Conservation (phyloP, 2,113 vertebrate species). For the Agelaius tricolor region DNA sequence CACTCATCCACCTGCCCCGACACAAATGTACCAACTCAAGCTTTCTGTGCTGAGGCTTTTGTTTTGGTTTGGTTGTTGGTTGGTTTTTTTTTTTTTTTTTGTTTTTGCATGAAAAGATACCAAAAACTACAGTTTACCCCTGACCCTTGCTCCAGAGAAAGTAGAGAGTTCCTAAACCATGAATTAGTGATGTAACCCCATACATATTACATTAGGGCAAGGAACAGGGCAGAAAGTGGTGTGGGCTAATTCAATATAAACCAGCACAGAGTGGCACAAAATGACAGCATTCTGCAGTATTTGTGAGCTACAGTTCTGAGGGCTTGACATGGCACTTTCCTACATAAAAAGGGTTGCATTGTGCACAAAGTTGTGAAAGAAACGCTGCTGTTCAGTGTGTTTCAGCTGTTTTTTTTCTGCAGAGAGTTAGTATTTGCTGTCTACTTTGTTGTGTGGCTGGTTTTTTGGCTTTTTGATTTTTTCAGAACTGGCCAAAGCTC, state of each 20-base stretch:
- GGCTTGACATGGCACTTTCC: constrained; percentile 25
- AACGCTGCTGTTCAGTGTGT: background rate
- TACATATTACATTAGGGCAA: constrained; percentile 14
- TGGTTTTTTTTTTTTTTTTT: background rate
- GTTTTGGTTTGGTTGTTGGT: background rate
- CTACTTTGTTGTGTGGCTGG: background rate
- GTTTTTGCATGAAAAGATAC: background rate
- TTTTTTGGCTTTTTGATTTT: background rate
- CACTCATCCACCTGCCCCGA: background rate
- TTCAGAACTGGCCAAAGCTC: background rate
- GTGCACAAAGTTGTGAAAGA: constrained; percentile 37
- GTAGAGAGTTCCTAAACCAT: background rate
- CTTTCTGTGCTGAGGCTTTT: background rate
- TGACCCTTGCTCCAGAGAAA: background rate
- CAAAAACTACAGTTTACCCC: background rate
- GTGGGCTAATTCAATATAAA: background rate
- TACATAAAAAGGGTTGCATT: background rate
- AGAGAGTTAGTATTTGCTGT: background rate
- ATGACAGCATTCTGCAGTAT: constrained; percentile 8
- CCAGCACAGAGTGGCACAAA: constrained; percentile 14
- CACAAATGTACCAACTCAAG: background rate
- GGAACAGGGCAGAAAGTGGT: background rate
- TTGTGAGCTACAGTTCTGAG: background rate
- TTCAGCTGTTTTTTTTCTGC: constrained; percentile 20
- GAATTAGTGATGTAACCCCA: constrained; percentile 3